Base-by-base conservation (phyloP, 1,140 invertebrate genomes). In the Zophobas atratus region DNA sequence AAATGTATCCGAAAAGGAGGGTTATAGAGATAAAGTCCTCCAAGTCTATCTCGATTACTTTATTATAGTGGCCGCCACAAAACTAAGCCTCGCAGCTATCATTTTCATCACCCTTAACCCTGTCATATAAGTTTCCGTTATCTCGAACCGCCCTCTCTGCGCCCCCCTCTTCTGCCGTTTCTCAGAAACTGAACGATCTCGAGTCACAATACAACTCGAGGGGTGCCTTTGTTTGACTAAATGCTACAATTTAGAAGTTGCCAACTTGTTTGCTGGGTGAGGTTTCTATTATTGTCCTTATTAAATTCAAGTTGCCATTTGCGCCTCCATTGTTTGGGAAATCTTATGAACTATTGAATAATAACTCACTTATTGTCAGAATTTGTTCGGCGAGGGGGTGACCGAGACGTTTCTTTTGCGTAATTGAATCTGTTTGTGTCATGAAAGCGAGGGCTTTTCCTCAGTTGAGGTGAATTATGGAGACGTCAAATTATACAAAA, bases 61-160 rank as follows among this genome's bases (percentile, higher is more conserved):
- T 82, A 83, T 83, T 81, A 83, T 81, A 78, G 82, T 82, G 79
- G 80, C 81, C 81, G 77, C 81, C 81, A 82, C 81, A 82, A 83
- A 84, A 84, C 84, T 84, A 84, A 84, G 79, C 83, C 83, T 80
- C 70, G 71, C 60, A 81, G 84, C 84, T 85, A 86, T 86, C 85
- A 84, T 86, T 86, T 85, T 86, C 85, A 84, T 84, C 85, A 86
- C 85, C 85, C 85, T 86, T 86, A 86, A 86, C 85, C 85, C 85
- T 86, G 85, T 86, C 85, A 86, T 86, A 86, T 86, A 86, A 86
- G 85, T 86, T 86, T 84, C 83, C 84, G 84, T 86, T 86, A 86
- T 86, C 84, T 84, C 67, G 55, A 41, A 67, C 75, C 53, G 33
- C 55, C 53, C 48, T 32, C 48, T 36, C 70, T 32, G 51, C 70